Conservation (phyloP, 1,140 invertebrate species). For the Medauroidea extradentata region DNA sequence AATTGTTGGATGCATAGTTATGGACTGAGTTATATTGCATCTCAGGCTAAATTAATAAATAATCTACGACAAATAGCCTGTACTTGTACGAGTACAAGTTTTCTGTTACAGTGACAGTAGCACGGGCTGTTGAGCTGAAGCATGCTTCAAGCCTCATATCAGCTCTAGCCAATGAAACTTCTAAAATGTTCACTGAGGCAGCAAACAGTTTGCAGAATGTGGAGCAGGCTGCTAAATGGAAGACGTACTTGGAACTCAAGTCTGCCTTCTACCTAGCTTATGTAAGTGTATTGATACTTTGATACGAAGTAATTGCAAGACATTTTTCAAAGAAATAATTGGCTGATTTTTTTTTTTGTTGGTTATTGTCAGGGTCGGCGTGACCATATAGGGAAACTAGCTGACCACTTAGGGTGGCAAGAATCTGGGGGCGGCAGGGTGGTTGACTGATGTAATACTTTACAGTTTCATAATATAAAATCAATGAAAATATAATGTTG, state of each 20-base stretch:
- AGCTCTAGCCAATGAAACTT: slow-evolving; percentile 61
- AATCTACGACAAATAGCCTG: neutral
- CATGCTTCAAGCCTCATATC: slow-evolving; percentile 60
- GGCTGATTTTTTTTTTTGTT: too few species aligned
- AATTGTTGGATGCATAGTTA: too few species aligned
- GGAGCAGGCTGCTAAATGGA: slow-evolving; percentile 60
- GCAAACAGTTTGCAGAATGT: slow-evolving; percentile 54
- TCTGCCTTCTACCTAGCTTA: slow-evolving; percentile 59
- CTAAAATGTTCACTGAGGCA: slow-evolving; percentile 57
- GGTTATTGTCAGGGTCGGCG: too few species aligned
- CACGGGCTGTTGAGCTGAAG: slow-evolving; percentile 65
- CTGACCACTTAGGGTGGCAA: too few species aligned
- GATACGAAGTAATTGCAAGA: too few species aligned
- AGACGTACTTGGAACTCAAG: slow-evolving; percentile 64
- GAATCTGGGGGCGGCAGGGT: too few species aligned
- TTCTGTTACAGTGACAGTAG: slow-evolving; percentile 57
- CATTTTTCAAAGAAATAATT: neutral
- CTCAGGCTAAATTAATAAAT: slow-evolving; percentile 1
- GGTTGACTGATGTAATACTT: too few species aligned
- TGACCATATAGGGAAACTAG: too few species aligned
- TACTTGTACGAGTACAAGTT: neutral
- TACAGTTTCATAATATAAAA: too few species aligned
- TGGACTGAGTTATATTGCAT: too few species aligned
- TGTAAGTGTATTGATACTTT: too few species aligned
- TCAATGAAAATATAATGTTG: too few species aligned